These are phyloP conservation scores for Trypoxylus dichotomus DNA, from an alignment of 1,140 invertebrate genomes.

Conservation along the genomic window DNA sequence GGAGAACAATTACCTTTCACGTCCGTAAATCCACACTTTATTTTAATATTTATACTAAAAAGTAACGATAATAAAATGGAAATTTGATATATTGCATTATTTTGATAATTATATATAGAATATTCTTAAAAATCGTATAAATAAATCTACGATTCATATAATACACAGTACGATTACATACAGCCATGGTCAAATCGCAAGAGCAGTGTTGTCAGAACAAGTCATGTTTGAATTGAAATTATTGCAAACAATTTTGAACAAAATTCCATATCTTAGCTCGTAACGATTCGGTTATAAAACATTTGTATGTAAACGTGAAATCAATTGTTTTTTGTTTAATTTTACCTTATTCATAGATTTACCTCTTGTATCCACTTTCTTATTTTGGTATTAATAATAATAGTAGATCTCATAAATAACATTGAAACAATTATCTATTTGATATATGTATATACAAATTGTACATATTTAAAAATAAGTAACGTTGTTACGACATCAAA, in stretches of 20 bases:
- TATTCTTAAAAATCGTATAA: background rate
- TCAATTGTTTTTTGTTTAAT: background rate
- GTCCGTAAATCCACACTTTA: background rate
- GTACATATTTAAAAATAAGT: constrained; percentile 54
- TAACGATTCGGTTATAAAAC: background rate
- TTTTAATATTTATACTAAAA: background rate
- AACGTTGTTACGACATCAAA: constrained; percentile 52
- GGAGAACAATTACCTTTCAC: background rate
- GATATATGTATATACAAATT: constrained; percentile 51
- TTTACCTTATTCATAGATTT: background rate
- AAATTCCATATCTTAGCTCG: background rate
- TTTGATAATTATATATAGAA: background rate
- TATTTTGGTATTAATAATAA: constrained; percentile 27
- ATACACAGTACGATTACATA: background rate
- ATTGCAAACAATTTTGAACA: too few species aligned
- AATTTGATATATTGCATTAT: background rate
- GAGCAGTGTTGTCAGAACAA: background rate
- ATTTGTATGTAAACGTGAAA: background rate
- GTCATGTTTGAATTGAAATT: too few species aligned
- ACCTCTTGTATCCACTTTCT: background rate
- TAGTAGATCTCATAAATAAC: constrained; percentile 46
- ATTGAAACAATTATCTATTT: constrained; percentile 50
- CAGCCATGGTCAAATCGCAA: background rate
- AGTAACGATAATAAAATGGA: background rate
- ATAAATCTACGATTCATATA: too few species aligned